phyloP scores from a whole-genome alignment of 2,888 invertebrate species.

The Acanthoscelides obtectus region DNA sequence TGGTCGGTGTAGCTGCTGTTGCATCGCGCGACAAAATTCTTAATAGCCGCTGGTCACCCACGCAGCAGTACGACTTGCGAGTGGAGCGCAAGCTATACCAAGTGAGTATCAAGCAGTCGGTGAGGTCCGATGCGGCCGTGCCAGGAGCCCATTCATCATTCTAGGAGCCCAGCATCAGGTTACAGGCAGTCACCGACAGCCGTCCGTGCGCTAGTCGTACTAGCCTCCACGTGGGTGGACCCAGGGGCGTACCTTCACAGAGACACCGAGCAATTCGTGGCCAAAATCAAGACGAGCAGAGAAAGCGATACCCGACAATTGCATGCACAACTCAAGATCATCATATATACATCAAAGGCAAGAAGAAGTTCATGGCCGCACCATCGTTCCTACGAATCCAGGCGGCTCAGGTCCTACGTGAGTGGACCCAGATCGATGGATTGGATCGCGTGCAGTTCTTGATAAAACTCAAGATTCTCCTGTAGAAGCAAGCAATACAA shows the following conservation, averaged over 20 bases:
- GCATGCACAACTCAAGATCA: no score
- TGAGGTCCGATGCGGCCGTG: not conserved
- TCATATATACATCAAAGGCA: no score
- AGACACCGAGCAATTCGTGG: no score
- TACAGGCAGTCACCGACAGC: not conserved
- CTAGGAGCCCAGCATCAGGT: not conserved
- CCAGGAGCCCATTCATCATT: not conserved
- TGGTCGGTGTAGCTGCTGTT: not conserved
- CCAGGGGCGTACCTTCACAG: not conserved
- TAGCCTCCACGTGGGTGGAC: not conserved
- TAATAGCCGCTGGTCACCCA: not conserved
- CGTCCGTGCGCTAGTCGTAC: not conserved
- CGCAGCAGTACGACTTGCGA: not conserved
- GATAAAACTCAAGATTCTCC: no score
- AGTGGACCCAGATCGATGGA: no score
- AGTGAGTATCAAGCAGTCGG: not conserved
- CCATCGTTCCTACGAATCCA: no score
- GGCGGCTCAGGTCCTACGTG: no score
- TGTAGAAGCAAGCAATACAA: no score
- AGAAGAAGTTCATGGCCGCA: no score
- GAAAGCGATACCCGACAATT: no score
- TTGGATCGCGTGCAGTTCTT: no score
- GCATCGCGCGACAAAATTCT: not conserved
- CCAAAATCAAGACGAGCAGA: no score
- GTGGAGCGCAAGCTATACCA: not conserved